Evolutionary conservation across 2,888 invertebrate species (phyloP).

Genomic region (Sesia apiformis): DNA sequence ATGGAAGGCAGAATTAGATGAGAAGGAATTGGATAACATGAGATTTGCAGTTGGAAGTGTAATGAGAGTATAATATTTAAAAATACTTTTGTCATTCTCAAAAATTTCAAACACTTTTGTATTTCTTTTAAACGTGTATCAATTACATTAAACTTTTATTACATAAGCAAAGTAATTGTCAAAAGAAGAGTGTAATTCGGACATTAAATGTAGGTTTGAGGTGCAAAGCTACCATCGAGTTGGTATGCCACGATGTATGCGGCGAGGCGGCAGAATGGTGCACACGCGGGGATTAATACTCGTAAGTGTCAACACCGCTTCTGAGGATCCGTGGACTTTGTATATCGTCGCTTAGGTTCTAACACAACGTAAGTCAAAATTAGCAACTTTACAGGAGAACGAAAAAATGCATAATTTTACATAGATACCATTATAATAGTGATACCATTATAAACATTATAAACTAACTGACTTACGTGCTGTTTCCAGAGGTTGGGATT

Average conservation of each 20-base stretch:
- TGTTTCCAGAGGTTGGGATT: too few relatives aligned
- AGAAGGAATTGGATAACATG: too few relatives aligned
- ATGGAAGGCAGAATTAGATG: too few relatives aligned
- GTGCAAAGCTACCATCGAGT: neutral
- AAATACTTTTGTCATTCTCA: neutral
- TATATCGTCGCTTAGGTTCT: too few relatives aligned
- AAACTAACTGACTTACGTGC: too few relatives aligned
- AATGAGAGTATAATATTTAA: neutral
- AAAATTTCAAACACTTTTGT: too few relatives aligned
- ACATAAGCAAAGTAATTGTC: neutral
- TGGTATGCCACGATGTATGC: neutral
- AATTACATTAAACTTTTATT: neutral
- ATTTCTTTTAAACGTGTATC: neutral
- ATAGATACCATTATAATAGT: too few relatives aligned
- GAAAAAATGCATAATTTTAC: too few relatives aligned
- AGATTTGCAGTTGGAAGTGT: too few relatives aligned
- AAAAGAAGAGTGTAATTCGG: neutral
- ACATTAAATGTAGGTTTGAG: neutral
- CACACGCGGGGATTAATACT: conserved; percentile 19
- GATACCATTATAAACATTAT: too few relatives aligned
- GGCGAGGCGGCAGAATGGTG: neutral
- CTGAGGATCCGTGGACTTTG: conserved; percentile 1
- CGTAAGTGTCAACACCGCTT: conserved; percentile 16
- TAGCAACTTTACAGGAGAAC: too few relatives aligned
- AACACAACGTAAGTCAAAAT: too few relatives aligned